A percentile compares a stretch with the other conserved stretches of the same genome.
These are phyloP conservation scores for Planococcus citri DNA, from an alignment of 1,140 invertebrate species.

Conservation along the genomic window DNA sequence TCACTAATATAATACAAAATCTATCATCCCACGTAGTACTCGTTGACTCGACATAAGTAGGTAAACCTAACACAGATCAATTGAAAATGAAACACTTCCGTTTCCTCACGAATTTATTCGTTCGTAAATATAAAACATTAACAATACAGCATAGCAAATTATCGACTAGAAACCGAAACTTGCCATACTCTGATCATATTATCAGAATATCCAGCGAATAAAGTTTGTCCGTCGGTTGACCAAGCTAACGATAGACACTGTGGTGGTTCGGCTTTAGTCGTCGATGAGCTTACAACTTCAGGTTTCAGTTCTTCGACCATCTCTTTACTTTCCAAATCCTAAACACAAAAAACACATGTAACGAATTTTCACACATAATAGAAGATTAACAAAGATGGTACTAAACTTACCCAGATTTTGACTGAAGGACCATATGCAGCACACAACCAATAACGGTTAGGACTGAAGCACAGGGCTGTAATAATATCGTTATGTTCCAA, in stretches of 20 bases:
- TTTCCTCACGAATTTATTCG: background rate
- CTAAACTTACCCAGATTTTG: slow-evolving; percentile 79
- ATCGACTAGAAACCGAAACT: slow-evolving; percentile 68
- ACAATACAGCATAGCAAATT: slow-evolving; percentile 31
- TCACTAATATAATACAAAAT: no score
- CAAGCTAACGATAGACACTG: slow-evolving; percentile 96
- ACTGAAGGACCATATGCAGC: slow-evolving; percentile 98
- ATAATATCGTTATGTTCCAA: slow-evolving; percentile 97
- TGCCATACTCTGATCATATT: slow-evolving; percentile 98
- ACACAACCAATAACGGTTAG: slow-evolving; percentile 99
- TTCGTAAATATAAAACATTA: background rate
- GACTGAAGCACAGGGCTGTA: slow-evolving; percentile 96
- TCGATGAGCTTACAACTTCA: slow-evolving; percentile 62
- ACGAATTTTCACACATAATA: slow-evolving; percentile 29
- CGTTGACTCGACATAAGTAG: no score
- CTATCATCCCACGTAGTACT: no score
- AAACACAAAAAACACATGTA: slow-evolving; percentile 28
- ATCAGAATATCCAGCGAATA: slow-evolving; percentile 98
- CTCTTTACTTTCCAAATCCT: slow-evolving; percentile 98
- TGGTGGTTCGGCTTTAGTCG: slow-evolving; percentile 74
- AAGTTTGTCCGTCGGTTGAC: slow-evolving; percentile 97
- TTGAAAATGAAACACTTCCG: background rate
- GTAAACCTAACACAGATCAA: no score
- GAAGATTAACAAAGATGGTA: slow-evolving; percentile 38
- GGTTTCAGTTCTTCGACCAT: slow-evolving; percentile 97